A percentile compares a stretch with the other conserved stretches of the same genome.
Evolutionary conservation across 2,888 invertebrate genomes (phyloP).

Genomic region (Vannuccia rotundouncinata): DNA sequence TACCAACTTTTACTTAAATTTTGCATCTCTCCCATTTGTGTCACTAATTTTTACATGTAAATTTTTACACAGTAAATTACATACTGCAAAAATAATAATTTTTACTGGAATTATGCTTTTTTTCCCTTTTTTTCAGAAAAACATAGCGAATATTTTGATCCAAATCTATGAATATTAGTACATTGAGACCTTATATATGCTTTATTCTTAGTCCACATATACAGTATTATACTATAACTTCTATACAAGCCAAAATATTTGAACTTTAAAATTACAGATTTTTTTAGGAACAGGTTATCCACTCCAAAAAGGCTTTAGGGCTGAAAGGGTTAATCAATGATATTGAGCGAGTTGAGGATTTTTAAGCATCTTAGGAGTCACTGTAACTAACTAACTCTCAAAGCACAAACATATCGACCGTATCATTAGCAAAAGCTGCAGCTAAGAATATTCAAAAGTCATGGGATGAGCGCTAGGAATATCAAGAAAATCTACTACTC

Average conservation of each 20-base stretch:
- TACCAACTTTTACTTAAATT: constrained; percentile 26
- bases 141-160: constrained; percentile 26
- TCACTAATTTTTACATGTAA: constrained; percentile 26
- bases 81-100: constrained; percentile 26
- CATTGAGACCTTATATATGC: constrained; percentile 26
- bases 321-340: constrained; percentile 4
- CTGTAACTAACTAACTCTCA: no score
- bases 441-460: no score
- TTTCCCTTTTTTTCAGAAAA: constrained; percentile 26
- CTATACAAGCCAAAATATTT: constrained; percentile 26
- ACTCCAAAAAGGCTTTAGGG: constrained; percentile 26
- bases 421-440: no score
- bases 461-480: no score
- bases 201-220: constrained; percentile 26
- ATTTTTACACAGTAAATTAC: constrained; percentile 26
- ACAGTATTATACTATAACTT: constrained; percentile 26
- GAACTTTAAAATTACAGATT: constrained; percentile 26
- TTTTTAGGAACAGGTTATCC: constrained; percentile 23
- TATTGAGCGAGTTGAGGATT: background rate
- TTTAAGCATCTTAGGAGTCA: no score
- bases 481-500: no score
- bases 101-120: constrained; percentile 26
- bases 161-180: constrained; percentile 26
- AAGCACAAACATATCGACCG: no score
- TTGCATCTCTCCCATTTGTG: constrained; percentile 22